Conservation (phyloP, 2,888 invertebrate genomes). For the Torymus tubicola region DNA sequence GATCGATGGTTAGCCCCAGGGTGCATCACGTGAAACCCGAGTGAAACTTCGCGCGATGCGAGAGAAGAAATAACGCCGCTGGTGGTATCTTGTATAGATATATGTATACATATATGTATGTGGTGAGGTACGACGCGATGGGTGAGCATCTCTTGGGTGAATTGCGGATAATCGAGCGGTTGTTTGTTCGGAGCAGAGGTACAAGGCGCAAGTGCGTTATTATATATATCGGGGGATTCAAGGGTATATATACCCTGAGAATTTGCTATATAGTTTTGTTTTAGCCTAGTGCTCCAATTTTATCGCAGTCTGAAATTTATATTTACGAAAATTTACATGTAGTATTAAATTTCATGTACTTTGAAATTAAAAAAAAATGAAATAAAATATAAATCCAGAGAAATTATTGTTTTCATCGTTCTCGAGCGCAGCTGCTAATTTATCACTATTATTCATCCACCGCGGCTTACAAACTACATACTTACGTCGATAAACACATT, state of each 20-base stretch:
- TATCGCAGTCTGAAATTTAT: too few relatives aligned
- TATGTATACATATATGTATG: too few relatives aligned
- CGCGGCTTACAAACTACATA: too few relatives aligned
- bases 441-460: conserved; percentile 36
- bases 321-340: too few relatives aligned
- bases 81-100: conserved; percentile 5
- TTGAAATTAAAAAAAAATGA: not conserved
- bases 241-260: too few relatives aligned
- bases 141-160: conserved; percentile 6
- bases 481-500: conserved; percentile 28
- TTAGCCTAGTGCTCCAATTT: too few relatives aligned
- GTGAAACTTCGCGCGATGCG: not conserved
- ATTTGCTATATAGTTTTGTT: too few relatives aligned
- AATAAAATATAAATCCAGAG: not conserved
- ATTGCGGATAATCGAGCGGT: conserved; percentile 53
- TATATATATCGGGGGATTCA: too few relatives aligned
- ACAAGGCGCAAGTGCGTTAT: not conserved
- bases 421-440: not conserved
- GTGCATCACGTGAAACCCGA: not conserved
- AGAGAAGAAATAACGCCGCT: conserved; percentile 11
- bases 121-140: too few relatives aligned
- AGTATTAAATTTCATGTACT: too few relatives aligned
- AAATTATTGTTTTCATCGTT: too few relatives aligned
- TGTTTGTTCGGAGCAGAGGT: conserved; percentile 37
- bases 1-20: conserved; percentile 53